phyloP scores from a whole-genome alignment of 2,113 vertebrate genomes.

The Calyptomena viridis region DNA sequence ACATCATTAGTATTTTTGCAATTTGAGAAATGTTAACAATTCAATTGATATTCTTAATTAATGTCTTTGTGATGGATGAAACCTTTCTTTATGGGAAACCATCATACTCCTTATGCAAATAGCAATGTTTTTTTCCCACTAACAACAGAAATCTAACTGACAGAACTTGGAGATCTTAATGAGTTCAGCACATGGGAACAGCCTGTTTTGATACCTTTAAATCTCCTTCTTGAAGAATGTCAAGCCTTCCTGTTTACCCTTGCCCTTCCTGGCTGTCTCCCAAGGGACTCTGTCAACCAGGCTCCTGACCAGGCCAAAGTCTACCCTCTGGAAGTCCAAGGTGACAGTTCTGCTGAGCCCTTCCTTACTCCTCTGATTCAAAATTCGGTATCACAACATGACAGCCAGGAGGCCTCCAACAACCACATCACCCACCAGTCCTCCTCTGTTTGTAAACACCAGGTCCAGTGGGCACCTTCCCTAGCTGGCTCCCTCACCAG shows the following conservation, averaged over 20 bases:
- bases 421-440: too few species aligned
- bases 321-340: background rate
- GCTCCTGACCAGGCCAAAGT: background rate
- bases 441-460: rapidly evolving
- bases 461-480: background rate
- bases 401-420: background rate
- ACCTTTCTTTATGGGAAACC: background rate
- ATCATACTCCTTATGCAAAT: background rate
- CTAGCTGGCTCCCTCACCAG: background rate
- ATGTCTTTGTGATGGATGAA: background rate
- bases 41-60: background rate
- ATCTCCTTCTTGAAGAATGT: background rate
- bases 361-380: background rate
- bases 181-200: background rate
- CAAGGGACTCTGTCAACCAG: background rate
- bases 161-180: background rate
- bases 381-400: too few species aligned
- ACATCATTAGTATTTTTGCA: background rate
- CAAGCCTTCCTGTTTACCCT: background rate
- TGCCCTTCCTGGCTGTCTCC: background rate
- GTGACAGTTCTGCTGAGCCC: background rate
- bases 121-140: background rate
- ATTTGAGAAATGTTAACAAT: background rate
- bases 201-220: background rate
- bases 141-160: background rate